phyloP scores from a whole-genome alignment of 2,888 invertebrate species.

The Melieria picta region DNA sequence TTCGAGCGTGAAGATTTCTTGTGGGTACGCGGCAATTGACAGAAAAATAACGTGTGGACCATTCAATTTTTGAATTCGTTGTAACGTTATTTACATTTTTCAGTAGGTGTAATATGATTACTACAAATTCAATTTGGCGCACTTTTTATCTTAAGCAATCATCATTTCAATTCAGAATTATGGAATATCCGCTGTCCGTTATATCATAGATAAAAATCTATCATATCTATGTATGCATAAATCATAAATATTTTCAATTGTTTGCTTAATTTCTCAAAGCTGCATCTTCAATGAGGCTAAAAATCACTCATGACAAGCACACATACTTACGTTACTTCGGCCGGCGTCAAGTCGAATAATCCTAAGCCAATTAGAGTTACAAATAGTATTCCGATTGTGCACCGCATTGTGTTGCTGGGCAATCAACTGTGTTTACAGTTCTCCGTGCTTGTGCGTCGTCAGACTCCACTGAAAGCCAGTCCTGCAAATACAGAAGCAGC shows the following conservation, averaged over 20 bases:
- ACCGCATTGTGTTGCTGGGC: conserved; percentile 44
- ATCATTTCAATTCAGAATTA: neutral
- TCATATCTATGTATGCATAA: neutral
- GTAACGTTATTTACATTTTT: no score
- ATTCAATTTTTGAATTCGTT: neutral
- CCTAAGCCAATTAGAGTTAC: conserved; percentile 56
- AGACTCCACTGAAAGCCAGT: conserved; percentile 8
- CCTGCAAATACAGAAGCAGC: conserved; percentile 11
- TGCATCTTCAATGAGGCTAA: no score
- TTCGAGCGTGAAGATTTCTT: no score
- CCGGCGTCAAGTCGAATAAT: conserved; percentile 50
- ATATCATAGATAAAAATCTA: no score
- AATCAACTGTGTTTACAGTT: neutral
- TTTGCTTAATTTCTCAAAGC: neutral
- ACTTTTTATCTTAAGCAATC: no score
- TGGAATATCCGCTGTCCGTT: neutral
- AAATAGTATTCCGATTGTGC: conserved; percentile 54
- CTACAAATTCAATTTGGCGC: no score
- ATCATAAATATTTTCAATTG: neutral
- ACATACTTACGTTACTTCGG: conserved; percentile 56
- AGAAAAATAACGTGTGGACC: neutral
- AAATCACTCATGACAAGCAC: no score
- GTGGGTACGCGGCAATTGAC: neutral
- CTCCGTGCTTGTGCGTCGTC: neutral
- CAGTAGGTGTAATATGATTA: no score